Evolutionary conservation across 1,140 invertebrate species (phyloP).

Genomic region (Zaprionus lachaisei): DNA sequence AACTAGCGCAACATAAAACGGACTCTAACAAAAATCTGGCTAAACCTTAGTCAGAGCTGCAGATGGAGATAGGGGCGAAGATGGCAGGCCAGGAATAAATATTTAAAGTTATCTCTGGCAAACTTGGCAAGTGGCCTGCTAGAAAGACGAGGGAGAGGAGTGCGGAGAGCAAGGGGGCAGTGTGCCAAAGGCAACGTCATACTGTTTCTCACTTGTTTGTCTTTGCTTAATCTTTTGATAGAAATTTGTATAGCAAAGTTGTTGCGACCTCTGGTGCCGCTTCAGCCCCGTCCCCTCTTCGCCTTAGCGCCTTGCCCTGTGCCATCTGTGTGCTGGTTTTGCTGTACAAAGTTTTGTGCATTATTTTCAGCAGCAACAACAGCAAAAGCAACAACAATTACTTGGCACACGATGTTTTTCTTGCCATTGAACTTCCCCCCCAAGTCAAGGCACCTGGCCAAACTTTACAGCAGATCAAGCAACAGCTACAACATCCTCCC

Average conservation of each 20-base stretch:
- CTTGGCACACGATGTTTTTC: conserved; percentile 67
- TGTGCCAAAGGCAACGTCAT: conserved; percentile 17
- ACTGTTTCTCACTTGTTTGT: conserved; percentile 72
- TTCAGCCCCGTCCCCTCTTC: not conserved
- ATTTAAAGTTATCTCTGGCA: conserved; percentile 77
- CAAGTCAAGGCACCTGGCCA: conserved; percentile 48
- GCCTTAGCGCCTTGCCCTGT: not conserved
- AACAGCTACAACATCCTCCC: conserved; percentile 44
- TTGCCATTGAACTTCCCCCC: conserved; percentile 65
- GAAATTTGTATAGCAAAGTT: conserved; percentile 81
- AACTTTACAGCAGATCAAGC: conserved; percentile 47
- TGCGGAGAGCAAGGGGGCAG: not conserved
- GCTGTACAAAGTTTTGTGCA: conserved; percentile 69
- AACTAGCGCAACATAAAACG: conserved; percentile 77
- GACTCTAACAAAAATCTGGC: conserved; percentile 65
- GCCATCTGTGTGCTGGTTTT: conserved; percentile 44
- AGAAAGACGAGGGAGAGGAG: not conserved
- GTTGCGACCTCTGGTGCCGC: conserved; percentile 23
- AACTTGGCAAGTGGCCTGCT: conserved; percentile 61
- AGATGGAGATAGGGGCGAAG: not conserved
- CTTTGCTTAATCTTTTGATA: conserved; percentile 83
- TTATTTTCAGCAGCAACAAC: conserved; percentile 55
- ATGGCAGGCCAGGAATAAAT: conserved; percentile 41
- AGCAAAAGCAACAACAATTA: conserved; percentile 41
- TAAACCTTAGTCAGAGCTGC: conserved; percentile 2